Percentiles rank a stretch among this genome's conserved stretches.
These are phyloP conservation scores for Spheniscus mendiculus DNA, from an alignment of 2,113 vertebrate species.

Conservation along the genomic window DNA sequence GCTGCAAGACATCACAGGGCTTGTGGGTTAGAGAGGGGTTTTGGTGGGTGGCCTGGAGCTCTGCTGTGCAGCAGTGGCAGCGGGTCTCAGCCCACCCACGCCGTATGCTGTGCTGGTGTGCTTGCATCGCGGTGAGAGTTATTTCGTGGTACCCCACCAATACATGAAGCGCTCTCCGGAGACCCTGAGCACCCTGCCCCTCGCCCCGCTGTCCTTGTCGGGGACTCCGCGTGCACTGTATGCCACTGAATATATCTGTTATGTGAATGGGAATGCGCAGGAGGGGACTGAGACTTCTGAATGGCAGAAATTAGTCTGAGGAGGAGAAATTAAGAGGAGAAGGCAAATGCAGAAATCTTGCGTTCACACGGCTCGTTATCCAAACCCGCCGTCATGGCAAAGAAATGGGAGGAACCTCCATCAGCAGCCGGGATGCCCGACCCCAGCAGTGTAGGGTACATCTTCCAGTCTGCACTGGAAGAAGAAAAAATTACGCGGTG, in stretches of 20 bases:
- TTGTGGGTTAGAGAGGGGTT: background rate
- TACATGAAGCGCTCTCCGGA: background rate
- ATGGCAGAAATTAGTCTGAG: background rate
- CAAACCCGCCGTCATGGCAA: background rate
- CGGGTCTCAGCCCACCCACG: background rate
- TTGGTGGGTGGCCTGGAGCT: background rate
- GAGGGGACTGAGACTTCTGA: background rate
- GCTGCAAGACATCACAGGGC: background rate
- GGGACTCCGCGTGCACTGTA: accelerated
- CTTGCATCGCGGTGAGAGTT: background rate
- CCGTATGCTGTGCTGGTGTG: too few species aligned
- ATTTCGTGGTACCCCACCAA: background rate
- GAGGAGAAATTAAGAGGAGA: background rate
- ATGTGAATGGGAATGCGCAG: accelerated
- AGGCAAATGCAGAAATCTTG: background rate
- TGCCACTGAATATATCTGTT: background rate
- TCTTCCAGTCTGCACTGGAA: background rate
- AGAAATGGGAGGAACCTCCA: background rate
- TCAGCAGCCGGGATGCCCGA: accelerated
- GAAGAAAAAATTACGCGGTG: background rate
- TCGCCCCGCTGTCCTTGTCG: background rate
- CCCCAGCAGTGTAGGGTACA: accelerated
- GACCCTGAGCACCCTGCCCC: background rate
- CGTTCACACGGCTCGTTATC: accelerated
- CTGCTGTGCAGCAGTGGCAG: background rate